Percentiles rank a stretch among this genome's conserved stretches.
Evolutionary conservation across 2,797 vertebrate genomes (phyloP).

Genomic region (Petrocephalus sullivani): DNA sequence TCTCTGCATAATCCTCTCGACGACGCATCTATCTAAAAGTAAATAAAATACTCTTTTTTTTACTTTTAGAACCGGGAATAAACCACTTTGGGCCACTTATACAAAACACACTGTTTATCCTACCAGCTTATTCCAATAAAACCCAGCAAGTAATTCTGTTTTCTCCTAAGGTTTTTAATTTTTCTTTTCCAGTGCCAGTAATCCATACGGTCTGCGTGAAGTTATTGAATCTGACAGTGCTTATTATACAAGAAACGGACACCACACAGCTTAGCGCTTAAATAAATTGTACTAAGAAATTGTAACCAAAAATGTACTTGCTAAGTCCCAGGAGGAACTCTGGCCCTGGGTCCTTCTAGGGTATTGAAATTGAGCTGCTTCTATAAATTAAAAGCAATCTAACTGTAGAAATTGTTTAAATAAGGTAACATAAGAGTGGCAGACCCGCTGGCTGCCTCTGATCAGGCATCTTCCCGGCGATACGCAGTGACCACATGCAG

Average conservation of each 20-base stretch:
- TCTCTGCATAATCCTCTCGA: background rate
- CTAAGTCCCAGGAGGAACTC: background rate
- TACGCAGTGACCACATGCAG: background rate
- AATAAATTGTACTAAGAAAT: conserved; percentile 11
- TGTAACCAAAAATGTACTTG: background rate
- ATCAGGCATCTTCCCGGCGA: background rate
- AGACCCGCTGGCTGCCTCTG: background rate
- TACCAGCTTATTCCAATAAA: conserved; percentile 16
- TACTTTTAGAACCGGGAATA: background rate
- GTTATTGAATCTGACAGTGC: background rate
- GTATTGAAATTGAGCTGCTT: background rate
- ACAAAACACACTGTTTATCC: background rate
- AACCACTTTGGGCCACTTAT: conserved; percentile 15
- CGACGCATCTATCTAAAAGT: background rate
- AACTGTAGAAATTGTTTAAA: background rate
- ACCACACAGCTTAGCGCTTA: background rate
- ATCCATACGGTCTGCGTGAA: background rate
- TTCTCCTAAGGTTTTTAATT: background rate
- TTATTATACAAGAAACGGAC: background rate
- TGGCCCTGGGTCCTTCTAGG: background rate
- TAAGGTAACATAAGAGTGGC: background rate
- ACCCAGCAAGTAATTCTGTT: conserved; percentile 5
- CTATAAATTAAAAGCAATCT: background rate
- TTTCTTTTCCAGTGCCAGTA: background rate
- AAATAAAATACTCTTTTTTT: background rate